Evolutionary conservation across 2,888 invertebrate genomes (phyloP).

Genomic region (Strigamia crassipes): DNA sequence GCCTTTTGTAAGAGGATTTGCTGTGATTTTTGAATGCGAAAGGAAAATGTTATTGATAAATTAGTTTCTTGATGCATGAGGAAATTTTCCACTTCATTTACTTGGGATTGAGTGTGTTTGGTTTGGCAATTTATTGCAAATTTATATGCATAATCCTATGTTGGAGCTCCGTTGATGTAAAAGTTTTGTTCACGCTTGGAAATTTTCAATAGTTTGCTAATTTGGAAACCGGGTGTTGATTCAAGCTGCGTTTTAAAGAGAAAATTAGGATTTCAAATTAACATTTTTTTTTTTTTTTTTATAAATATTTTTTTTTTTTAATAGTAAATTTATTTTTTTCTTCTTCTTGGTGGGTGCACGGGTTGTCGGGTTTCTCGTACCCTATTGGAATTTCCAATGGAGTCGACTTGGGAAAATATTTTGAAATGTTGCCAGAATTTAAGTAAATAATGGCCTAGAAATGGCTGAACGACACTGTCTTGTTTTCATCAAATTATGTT

Average conservation of each 20-base stretch:
- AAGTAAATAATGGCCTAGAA: not conserved
- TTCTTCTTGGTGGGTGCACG: not conserved
- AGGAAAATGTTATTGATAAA: not conserved
- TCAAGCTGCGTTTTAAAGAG: not conserved
- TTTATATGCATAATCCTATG: not conserved
- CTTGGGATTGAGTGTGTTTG: not conserved
- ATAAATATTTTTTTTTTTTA: not conserved
- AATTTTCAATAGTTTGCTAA: conserved; percentile 10
- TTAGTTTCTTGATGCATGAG: conserved; percentile 16
- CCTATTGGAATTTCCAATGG: not conserved
- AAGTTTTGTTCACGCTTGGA: conserved; percentile 12
- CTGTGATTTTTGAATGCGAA: not conserved
- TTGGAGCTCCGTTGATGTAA: not conserved
- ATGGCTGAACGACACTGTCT: too few relatives aligned
- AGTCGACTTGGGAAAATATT: not conserved
- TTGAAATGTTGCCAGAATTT: not conserved
- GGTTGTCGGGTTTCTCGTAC: not conserved
- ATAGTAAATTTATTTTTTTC: not conserved
- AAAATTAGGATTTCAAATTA: not conserved
- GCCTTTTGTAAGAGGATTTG: not conserved
- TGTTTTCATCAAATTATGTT: too few relatives aligned
- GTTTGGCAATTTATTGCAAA: conserved; percentile 11
- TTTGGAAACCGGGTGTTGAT: not conserved
- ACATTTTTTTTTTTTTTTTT: not conserved
- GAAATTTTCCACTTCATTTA: not conserved